Conservation (phyloP, 2,888 invertebrate genomes). For the Sericinus montela region DNA sequence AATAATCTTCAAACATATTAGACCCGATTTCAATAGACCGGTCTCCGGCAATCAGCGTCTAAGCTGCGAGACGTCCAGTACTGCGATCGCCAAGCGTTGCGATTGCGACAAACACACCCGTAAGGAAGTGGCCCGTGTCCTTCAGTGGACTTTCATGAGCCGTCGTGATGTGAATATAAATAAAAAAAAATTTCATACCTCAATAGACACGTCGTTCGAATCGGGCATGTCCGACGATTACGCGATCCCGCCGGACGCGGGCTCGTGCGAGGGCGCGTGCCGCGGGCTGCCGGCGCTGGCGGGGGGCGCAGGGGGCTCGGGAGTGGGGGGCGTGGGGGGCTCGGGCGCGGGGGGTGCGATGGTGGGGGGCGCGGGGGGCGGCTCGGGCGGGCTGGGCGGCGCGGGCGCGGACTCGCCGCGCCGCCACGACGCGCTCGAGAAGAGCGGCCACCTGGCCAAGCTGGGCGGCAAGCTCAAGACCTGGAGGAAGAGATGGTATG, state of each 20-base stretch:
- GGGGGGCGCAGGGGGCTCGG: slow-evolving; percentile 13
- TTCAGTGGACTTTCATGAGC: too few relatives aligned
- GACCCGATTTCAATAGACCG: too few relatives aligned
- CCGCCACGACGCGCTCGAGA: slow-evolving; percentile 89
- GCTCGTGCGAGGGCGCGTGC: slow-evolving; percentile 89
- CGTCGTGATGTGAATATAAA: too few relatives aligned
- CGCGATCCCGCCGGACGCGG: slow-evolving; percentile 96
- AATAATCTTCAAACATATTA: too few relatives aligned
- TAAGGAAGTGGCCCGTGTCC: too few relatives aligned
- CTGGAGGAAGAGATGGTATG: slow-evolving; percentile 95
- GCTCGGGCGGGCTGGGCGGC: slow-evolving; percentile 14
- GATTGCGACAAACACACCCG: too few relatives aligned
- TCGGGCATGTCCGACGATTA: slow-evolving; percentile 98
- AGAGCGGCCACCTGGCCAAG: slow-evolving; percentile 92
- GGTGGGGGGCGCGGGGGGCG: slow-evolving; percentile 83
- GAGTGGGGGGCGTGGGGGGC: slow-evolving; percentile 22
- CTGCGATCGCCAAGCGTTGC: too few relatives aligned
- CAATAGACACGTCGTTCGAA: slow-evolving; percentile 92
- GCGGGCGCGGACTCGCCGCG: slow-evolving; percentile 57
- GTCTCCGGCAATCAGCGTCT: too few relatives aligned
- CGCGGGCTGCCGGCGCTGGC: slow-evolving; percentile 45
- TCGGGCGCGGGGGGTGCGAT: slow-evolving; percentile 25
- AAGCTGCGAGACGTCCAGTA: too few relatives aligned
- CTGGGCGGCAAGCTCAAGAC: slow-evolving; percentile 97
- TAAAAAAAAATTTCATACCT: too few relatives aligned